Conservation (phyloP, 2,797 vertebrate species). For the Holocentrus rufus region DNA sequence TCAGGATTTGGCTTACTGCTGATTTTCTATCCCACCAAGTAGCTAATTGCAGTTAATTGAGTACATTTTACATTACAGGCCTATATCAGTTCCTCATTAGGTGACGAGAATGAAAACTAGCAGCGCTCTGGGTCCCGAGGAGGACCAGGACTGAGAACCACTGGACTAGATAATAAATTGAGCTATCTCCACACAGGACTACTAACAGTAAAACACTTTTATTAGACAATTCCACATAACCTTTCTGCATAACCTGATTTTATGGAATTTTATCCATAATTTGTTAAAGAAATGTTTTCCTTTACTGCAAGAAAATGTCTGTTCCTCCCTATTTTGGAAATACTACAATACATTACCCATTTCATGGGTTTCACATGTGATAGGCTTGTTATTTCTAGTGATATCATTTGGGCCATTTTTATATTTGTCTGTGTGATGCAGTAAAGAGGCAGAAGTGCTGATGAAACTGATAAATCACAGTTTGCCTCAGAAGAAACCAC, state of each 20-base stretch:
- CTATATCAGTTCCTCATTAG: slow-evolving; percentile 55
- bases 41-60: slow-evolving; percentile 27
- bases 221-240: slow-evolving; percentile 26
- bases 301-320: too few relatives aligned
- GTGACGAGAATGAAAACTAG: slow-evolving; percentile 53
- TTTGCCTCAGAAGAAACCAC: too few relatives aligned
- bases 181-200: slow-evolving; percentile 5
- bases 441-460: too few relatives aligned
- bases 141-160: slow-evolving; percentile 24
- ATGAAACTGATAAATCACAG: too few relatives aligned
- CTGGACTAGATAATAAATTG: slow-evolving; percentile 28
- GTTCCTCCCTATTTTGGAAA: too few relatives aligned
- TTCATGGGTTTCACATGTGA: too few relatives aligned
- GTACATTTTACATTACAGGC: neutral
- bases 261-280: neutral
- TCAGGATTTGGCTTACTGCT: neutral
- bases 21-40: neutral
- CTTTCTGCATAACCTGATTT: slow-evolving; percentile 1
- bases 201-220: slow-evolving; percentile 20
- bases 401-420: too few relatives aligned
- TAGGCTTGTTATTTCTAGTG: too few relatives aligned
- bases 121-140: slow-evolving; percentile 32
- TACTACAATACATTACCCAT: too few relatives aligned
- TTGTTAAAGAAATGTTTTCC: too few relatives aligned
- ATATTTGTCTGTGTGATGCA: too few relatives aligned